Evolutionary conservation across 2,888 invertebrate species (phyloP), one percentile per base, ranked within the genome.

Genomic region (Hoplodrina ambigua): DNA sequence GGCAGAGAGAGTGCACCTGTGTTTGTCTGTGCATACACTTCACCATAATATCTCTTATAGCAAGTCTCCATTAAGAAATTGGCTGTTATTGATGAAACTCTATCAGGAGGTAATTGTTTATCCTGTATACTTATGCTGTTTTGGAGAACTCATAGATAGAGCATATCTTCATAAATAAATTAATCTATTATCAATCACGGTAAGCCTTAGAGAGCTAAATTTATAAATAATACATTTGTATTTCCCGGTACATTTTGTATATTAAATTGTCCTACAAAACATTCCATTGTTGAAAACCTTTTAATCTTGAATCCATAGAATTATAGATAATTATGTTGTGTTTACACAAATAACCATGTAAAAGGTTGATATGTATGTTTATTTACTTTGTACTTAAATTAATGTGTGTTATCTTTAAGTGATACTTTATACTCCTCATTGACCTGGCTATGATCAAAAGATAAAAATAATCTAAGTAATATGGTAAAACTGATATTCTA

Each of bases 281-380:
- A 33, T 33, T 20, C 30, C 11, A 49, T 75, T 46, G 7, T 41
- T 74, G n/a, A 46, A 70, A 54, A 74, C 64, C 46, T 53, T 62
- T 30, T 13, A 49, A n/a, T 19, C 3, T 3, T 4, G 72, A 46
- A 54, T 74, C 65, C 37, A 46, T 46, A 25, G 25, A 25, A 25
- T 25, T 2, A 25, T 25, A 15, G 30, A 41, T 75, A 1, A n/a
- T n/a, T 8, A 65, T 44, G 33, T 46, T 15, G 11, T 17, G 5
- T 50, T 8, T 15, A 52, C 41, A 62, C 17, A 73, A 63, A 73
- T 63, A 41, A 53, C 8, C n/a, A 64, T 33, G n/a, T 20, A 52
- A 72, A 50, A 37, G 17, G 44, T 44, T 49, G 11, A 20, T 67
- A 67, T 66, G 50, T 55, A 19, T 56, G 5, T 44, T 44, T 67